A percentile compares a stretch with the other conserved stretches of the same genome.
Evolutionary conservation across 30 jellyfish, hydroid and myxozoan genomes (phyloP).

Genomic region (Pseudorhiza aurosa): DNA sequence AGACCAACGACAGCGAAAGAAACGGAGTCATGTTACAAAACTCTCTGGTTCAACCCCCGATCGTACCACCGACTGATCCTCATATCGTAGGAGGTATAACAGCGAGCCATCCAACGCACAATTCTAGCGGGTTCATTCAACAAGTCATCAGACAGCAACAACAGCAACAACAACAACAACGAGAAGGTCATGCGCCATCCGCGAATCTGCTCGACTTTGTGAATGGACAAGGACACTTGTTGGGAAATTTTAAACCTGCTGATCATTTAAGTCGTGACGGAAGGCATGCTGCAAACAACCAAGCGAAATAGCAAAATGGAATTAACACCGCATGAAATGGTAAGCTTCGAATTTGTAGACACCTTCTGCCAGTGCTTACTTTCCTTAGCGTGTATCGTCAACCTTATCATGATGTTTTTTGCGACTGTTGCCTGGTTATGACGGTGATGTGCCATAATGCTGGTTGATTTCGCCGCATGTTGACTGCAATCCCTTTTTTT

Average conservation of each 20-base stretch:
- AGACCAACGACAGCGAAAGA: slow-evolving; percentile 1
- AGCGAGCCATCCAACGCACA: slow-evolving; percentile 12
- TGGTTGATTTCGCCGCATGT: too few relatives aligned
- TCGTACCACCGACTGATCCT: slow-evolving; percentile 18
- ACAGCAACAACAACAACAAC: background rate
- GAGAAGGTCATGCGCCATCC: background rate
- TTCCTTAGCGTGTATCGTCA: too few relatives aligned
- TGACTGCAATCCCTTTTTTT: too few relatives aligned
- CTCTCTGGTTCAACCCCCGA: slow-evolving; percentile 41
- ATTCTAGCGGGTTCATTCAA: slow-evolving; percentile 20
- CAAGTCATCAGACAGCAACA: slow-evolving; percentile 35
- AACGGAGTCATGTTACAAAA: slow-evolving; percentile 7
- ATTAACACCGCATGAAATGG: too few relatives aligned
- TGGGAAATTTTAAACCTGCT: slow-evolving; percentile 49
- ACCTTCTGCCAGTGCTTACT: too few relatives aligned
- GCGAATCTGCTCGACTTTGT: slow-evolving; percentile 15
- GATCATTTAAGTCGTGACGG: background rate
- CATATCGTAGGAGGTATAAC: slow-evolving; percentile 16
- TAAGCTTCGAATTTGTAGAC: too few relatives aligned
- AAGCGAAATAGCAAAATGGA: too few relatives aligned
- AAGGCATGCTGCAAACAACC: too few relatives aligned
- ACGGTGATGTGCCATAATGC: too few relatives aligned
- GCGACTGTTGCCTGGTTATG: too few relatives aligned
- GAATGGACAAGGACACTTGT: slow-evolving; percentile 13
- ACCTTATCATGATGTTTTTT: too few relatives aligned